phyloP scores from a whole-genome alignment of 2,888 invertebrate species.

The Drosophila cracens region DNA sequence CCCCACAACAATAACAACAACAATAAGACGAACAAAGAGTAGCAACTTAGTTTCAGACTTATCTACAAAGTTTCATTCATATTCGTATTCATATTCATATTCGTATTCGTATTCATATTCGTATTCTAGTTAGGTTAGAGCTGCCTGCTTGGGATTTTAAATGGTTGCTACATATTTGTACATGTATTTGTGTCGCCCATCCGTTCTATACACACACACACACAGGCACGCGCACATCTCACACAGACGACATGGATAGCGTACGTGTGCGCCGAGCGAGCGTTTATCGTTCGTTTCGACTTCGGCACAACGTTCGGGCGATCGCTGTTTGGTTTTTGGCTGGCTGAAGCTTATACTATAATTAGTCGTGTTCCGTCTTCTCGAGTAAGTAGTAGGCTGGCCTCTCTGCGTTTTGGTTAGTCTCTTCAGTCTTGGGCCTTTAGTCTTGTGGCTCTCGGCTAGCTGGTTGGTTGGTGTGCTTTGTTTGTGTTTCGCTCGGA shows the following conservation, averaged over 20 bases:
- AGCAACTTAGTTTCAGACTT: slow-evolving; percentile 53
- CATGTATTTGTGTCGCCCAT: slow-evolving; percentile 46
- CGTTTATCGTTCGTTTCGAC: slow-evolving; percentile 24
- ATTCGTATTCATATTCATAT: neutral
- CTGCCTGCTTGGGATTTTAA: slow-evolving; percentile 39
- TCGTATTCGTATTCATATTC: slow-evolving; percentile 55
- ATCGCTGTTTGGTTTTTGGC: slow-evolving; percentile 65
- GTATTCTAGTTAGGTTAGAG: slow-evolving; percentile 58
- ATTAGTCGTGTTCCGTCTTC: slow-evolving; percentile 85
- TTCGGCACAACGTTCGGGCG: slow-evolving; percentile 32
- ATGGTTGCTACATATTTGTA: slow-evolving; percentile 60
- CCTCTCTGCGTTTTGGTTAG: slow-evolving; percentile 41
- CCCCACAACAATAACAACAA: slow-evolving; percentile 31
- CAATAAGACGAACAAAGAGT: slow-evolving; percentile 35
- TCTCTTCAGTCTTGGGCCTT: slow-evolving; percentile 21
- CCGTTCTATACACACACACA: slow-evolving; percentile 47
- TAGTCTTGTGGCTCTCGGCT: slow-evolving; percentile 50
- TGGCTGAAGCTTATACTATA: slow-evolving; percentile 83
- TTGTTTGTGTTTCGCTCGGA: slow-evolving; percentile 54
- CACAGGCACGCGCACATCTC: slow-evolving; percentile 14
- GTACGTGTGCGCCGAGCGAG: slow-evolving; percentile 62
- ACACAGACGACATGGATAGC: slow-evolving; percentile 65
- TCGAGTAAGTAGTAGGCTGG: slow-evolving; percentile 84
- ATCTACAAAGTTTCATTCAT: slow-evolving; percentile 64
- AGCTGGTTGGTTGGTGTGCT: slow-evolving; percentile 34